Percentiles rank a stretch among this genome's conserved stretches.
Conservation (phyloP, 2,797 vertebrate genomes). For the Lophotriccus pileatus region DNA sequence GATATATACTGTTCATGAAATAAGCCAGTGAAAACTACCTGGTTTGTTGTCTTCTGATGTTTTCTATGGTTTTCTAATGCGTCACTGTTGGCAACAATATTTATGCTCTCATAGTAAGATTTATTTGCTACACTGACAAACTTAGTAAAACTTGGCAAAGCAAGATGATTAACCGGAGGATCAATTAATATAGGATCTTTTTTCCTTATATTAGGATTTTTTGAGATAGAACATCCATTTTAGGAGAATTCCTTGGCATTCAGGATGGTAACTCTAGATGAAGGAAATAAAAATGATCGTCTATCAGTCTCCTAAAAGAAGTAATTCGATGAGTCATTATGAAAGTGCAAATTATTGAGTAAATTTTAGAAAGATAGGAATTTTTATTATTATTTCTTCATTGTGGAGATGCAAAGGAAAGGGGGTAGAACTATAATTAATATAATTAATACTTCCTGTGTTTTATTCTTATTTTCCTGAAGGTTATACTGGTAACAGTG, state of each 20-base stretch:
- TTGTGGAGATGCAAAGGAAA: background rate
- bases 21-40: background rate
- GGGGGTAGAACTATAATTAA: constrained; percentile 17
- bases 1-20: background rate
- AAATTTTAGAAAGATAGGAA: background rate
- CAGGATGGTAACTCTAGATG: background rate
- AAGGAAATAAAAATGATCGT: background rate
- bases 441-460: background rate
- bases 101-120: background rate
- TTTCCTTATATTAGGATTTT: background rate
- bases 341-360: background rate
- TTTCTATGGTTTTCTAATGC: background rate
- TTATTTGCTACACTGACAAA: background rate
- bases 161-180: background rate
- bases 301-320: background rate
- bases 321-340: background rate
- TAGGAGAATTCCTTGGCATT: background rate
- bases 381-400: constrained; percentile 23
- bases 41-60: background rate
- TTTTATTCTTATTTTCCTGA: constrained; percentile 14
- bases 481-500: background rate
- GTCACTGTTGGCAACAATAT: background rate
- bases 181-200: background rate
- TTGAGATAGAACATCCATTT: background rate
- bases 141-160: background rate